Conservation (phyloP, 2,888 invertebrate species). For the Caenorhabditis panamensis region DNA sequence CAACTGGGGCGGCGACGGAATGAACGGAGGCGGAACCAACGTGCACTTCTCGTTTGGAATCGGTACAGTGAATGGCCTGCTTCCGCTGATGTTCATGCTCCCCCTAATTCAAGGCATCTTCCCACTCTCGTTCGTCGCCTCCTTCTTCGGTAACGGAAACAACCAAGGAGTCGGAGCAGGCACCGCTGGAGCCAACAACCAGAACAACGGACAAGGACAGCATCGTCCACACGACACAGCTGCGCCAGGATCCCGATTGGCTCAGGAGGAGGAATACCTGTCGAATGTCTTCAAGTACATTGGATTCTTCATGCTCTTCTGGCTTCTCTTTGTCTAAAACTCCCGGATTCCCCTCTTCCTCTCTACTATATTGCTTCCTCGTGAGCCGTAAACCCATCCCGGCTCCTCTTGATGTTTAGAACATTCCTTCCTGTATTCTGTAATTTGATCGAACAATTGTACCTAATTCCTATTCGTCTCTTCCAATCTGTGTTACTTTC, state of each 20-base stretch:
- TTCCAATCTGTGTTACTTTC: conserved; percentile 36
- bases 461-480: background rate
- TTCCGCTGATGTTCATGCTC: conserved; percentile 36
- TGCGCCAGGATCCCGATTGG: conserved; percentile 73
- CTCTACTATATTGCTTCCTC: background rate
- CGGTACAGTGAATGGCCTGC: conserved; percentile 52
- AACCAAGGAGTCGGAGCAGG: conserved; percentile 21
- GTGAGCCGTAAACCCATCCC: too few relatives aligned
- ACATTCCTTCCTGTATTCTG: too few relatives aligned
- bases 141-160: conserved; percentile 66
- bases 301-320: conserved; percentile 78
- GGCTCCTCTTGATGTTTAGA: background rate
- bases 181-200: background rate
- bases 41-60: conserved; percentile 81
- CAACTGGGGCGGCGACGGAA: conserved; percentile 75
- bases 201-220: background rate
- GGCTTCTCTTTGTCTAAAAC: conserved; percentile 75
- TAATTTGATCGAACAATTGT: conserved; percentile 3
- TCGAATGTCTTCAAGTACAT: conserved; percentile 78
- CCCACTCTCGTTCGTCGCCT: conserved; percentile 80
- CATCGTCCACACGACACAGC: conserved; percentile 26
- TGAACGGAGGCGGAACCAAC: conserved; percentile 68
- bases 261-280: conserved; percentile 78
- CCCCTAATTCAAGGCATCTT: conserved; percentile 68
- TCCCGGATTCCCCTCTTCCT: background rate